A percentile compares a stretch with the other conserved stretches of the same genome.
Evolutionary conservation across 2,888 invertebrate species (phyloP).

Genomic region (Xestoiulus laeticollis): DNA sequence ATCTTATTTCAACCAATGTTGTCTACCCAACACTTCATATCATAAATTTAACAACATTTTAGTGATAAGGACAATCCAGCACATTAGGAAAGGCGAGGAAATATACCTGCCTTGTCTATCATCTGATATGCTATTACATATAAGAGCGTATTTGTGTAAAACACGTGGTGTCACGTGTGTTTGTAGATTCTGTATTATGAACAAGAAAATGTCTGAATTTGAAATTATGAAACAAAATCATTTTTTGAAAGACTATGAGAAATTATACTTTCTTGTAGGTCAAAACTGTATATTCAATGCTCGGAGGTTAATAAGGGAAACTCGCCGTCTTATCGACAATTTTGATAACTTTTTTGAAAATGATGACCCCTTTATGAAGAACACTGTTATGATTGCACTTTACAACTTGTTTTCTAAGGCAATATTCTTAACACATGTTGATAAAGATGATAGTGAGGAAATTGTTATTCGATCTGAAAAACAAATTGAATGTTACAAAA

Average conservation of each 20-base stretch:
- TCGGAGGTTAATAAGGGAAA: not conserved
- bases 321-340: not conserved
- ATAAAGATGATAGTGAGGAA: not conserved
- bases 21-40: not conserved
- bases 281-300: not conserved
- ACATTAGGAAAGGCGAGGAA: not conserved
- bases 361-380: not conserved
- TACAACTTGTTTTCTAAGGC: not conserved
- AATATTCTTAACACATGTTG: not conserved
- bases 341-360: not conserved
- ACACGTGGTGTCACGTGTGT: not conserved
- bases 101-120: not conserved
- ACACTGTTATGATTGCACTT: not conserved
- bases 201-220: not conserved
- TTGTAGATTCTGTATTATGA: not conserved
- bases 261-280: not conserved
- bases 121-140: not conserved
- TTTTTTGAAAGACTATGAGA: not conserved
- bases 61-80: not conserved
- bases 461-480: too few species aligned
- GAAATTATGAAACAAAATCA: not conserved
- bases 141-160: not conserved
- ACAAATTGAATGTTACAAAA: not conserved
- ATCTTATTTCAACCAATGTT: not conserved
- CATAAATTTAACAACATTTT: not conserved